A percentile compares a stretch with the other conserved stretches of the same genome.
phyloP scores from a whole-genome alignment of 2,113 vertebrate genomes.

The Charadrius vociferus region DNA sequence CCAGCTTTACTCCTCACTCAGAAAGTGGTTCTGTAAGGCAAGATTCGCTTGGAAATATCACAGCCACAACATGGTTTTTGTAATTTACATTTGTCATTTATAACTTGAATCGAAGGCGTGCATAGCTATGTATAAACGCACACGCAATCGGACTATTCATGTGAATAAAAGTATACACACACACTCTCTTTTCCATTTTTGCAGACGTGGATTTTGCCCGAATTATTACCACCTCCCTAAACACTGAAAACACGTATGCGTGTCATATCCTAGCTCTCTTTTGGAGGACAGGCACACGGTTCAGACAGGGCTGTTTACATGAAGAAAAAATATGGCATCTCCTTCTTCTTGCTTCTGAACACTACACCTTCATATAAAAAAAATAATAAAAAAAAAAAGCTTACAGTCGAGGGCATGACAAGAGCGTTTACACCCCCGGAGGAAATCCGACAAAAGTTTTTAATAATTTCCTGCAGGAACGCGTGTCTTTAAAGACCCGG shows the following conservation, averaged over 20 bases:
- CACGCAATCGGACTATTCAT: rapidly evolving
- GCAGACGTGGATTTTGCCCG: background rate
- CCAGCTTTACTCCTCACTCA: background rate
- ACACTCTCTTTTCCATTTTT: background rate
- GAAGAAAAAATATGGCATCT: rapidly evolving
- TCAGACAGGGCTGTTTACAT: rapidly evolving
- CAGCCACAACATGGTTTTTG: rapidly evolving
- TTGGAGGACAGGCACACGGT: rapidly evolving
- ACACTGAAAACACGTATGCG: rapidly evolving
- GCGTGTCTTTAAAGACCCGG: background rate
- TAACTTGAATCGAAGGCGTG: background rate
- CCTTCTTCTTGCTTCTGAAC: background rate
- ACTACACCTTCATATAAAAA: rapidly evolving
- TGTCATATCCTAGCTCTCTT: rapidly evolving
- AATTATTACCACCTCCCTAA: background rate
- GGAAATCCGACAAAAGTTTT: background rate
- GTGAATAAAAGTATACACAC: rapidly evolving
- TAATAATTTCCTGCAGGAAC: background rate
- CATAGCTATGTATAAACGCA: rapidly evolving
- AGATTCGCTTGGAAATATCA: background rate
- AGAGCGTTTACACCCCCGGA: background rate
- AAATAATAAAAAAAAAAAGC: background rate
- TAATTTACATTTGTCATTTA: background rate
- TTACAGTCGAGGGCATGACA: rapidly evolving
- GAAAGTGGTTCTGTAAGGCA: background rate